A percentile compares a stretch with the other conserved stretches of the same genome.
These are phyloP conservation scores for Pantherophis guttatus DNA, from an alignment of 2,113 vertebrate species.

Conservation along the genomic window DNA sequence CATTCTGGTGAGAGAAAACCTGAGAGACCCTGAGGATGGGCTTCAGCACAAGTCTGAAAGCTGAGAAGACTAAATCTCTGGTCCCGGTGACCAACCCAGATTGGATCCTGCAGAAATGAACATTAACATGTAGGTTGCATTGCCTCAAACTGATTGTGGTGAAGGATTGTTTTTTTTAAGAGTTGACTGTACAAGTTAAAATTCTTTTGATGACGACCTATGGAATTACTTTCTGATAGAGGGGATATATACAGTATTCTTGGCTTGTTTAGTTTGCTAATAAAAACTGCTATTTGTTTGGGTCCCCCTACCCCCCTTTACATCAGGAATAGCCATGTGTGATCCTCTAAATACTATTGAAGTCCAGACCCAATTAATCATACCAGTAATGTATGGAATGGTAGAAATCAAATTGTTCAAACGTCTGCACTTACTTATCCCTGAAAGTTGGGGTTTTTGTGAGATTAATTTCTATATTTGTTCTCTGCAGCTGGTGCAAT, in stretches of 20 bases:
- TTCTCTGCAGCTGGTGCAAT: not conserved
- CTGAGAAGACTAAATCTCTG: not conserved
- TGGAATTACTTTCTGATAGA: not conserved
- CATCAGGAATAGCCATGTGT: not conserved
- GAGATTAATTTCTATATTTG: not conserved
- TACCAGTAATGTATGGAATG: not conserved
- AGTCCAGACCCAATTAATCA: not conserved
- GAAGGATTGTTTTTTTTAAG: not conserved
- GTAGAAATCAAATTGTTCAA: not conserved
- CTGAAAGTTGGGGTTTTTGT: not conserved
- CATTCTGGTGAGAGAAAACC: no score
- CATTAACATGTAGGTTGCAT: not conserved
- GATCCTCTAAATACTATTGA: not conserved
- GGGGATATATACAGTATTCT: not conserved
- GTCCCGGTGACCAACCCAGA: not conserved
- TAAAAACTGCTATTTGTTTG: not conserved
- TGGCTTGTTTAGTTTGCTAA: not conserved
- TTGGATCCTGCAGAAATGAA: not conserved
- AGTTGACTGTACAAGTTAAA: not conserved
- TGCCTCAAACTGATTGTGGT: not conserved
- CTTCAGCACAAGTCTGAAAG: no score
- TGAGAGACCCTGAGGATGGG: no score
- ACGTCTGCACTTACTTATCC: not conserved
- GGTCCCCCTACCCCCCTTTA: not conserved
- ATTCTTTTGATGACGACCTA: not conserved